Percentiles rank a stretch among this genome's conserved stretches.
phyloP scores from a whole-genome alignment of 37 sponge, comb jelly and placozoan species.

The Hormiphora californensis region DNA sequence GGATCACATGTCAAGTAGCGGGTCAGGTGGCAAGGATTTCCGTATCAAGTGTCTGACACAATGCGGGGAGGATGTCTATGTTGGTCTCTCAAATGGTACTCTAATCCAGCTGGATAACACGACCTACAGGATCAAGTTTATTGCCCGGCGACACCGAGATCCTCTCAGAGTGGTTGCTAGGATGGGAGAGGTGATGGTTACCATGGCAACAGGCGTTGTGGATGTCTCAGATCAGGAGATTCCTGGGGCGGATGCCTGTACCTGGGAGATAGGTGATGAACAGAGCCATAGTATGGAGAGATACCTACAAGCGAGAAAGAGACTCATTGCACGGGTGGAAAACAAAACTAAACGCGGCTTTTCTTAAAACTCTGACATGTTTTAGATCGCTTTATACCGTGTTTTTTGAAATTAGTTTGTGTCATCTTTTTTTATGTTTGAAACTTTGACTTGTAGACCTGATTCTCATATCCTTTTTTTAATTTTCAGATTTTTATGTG shows the following conservation, averaged over 20 bases:
- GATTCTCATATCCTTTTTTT: too few species aligned
- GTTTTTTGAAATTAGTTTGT: too few species aligned
- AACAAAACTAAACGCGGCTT: too few species aligned
- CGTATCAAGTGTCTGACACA: slow-evolving; percentile 12
- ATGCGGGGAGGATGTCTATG: background rate
- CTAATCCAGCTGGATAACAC: background rate
- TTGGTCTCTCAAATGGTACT: slow-evolving; percentile 2
- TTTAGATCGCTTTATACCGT: too few species aligned
- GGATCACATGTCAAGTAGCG: too few species aligned
- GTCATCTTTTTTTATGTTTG: too few species aligned
- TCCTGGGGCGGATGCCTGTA: background rate
- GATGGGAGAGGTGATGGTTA: background rate
- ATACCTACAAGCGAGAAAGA: background rate
- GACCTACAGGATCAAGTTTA: slow-evolving; percentile 36
- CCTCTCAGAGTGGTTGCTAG: background rate
- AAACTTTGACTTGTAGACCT: too few species aligned
- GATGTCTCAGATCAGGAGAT: background rate
- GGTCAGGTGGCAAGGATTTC: background rate
- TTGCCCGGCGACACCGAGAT: background rate
- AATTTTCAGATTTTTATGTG: too few species aligned
- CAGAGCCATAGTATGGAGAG: background rate
- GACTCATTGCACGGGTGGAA: too few species aligned
- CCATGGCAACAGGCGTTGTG: background rate
- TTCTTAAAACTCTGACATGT: too few species aligned
- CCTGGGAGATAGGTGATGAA: slow-evolving; percentile 12